A percentile compares a stretch with the other conserved stretches of the same genome.
phyloP scores from a whole-genome alignment of 2,113 vertebrate genomes.

The Anhinga rufa region DNA sequence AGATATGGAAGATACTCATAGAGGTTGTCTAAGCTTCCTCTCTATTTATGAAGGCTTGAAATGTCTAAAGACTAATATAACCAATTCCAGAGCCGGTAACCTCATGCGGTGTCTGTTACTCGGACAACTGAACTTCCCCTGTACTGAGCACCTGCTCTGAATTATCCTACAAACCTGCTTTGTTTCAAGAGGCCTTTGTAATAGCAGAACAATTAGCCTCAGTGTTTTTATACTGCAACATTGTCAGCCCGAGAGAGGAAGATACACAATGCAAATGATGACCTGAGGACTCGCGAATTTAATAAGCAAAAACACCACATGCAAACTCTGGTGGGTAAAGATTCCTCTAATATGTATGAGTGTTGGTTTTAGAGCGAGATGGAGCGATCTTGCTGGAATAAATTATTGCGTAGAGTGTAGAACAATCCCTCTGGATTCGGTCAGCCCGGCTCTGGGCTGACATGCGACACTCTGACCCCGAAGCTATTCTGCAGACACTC shows the following conservation, averaged over 20 bases:
- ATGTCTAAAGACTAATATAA: neutral
- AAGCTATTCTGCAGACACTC: neutral
- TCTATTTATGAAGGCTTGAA: neutral
- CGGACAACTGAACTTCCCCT: neutral
- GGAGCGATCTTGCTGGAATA: neutral
- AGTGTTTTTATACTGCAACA: constrained; percentile 7
- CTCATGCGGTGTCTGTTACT: neutral
- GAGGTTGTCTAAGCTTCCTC: neutral
- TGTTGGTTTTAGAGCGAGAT: neutral
- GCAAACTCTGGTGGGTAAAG: constrained; percentile 25
- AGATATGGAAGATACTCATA: neutral
- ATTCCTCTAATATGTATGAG: constrained; percentile 12
- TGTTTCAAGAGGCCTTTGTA: constrained; percentile 24
- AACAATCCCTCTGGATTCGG: neutral
- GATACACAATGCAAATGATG: constrained; percentile 39
- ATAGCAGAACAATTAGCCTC: constrained; percentile 25
- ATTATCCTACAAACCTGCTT: neutral
- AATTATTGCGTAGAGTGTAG: neutral
- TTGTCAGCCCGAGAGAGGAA: neutral
- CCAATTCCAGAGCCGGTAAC: neutral
- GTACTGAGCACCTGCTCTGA: neutral
- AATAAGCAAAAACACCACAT: constrained; percentile 41
- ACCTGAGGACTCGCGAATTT: neutral
- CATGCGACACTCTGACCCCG: rapidly evolving
- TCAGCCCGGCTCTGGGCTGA: neutral